Conservation (phyloP, 1,140 invertebrate species). For the Oreohelix idahoensis region DNA sequence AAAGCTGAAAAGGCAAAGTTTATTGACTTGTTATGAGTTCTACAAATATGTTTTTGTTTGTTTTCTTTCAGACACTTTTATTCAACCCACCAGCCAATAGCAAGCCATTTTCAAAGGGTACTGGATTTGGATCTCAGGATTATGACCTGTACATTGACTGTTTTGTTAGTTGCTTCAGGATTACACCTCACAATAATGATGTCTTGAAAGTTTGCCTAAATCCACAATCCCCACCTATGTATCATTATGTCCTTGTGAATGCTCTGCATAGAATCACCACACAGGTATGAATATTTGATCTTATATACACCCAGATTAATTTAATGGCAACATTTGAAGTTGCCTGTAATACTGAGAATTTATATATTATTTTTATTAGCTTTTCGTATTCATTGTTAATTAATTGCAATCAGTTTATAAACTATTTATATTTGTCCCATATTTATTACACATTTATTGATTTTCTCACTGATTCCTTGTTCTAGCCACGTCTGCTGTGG, state of each 20-base stretch:
- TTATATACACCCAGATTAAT: too few species aligned
- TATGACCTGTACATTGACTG: conserved; percentile 97
- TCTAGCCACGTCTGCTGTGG: conserved; percentile 89
- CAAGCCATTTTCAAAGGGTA: conserved; percentile 90
- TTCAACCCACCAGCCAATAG: conserved; percentile 83
- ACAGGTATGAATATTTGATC: conserved; percentile 76
- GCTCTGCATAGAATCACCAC: conserved; percentile 82
- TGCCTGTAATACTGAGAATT: too few species aligned
- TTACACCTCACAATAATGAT: conserved; percentile 96
- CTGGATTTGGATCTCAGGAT: conserved; percentile 85
- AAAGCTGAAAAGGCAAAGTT: too few species aligned
- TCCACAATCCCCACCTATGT: conserved; percentile 85
- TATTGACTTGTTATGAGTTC: too few species aligned
- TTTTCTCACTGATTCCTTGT: too few species aligned
- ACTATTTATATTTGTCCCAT: too few species aligned
- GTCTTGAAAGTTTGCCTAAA: conserved; percentile 95
- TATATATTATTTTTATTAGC: too few species aligned
- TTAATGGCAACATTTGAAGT: too few species aligned
- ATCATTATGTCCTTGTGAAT: conserved; percentile 95
- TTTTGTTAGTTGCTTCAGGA: conserved; percentile 96
- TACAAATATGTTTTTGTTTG: too few species aligned
- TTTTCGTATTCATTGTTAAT: too few species aligned
- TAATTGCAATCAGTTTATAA: too few species aligned
- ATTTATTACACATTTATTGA: too few species aligned
- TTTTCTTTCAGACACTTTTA: conserved; percentile 79